Base-by-base conservation (phyloP, 2,888 invertebrate species). In the Holacanthella duospinosa region DNA sequence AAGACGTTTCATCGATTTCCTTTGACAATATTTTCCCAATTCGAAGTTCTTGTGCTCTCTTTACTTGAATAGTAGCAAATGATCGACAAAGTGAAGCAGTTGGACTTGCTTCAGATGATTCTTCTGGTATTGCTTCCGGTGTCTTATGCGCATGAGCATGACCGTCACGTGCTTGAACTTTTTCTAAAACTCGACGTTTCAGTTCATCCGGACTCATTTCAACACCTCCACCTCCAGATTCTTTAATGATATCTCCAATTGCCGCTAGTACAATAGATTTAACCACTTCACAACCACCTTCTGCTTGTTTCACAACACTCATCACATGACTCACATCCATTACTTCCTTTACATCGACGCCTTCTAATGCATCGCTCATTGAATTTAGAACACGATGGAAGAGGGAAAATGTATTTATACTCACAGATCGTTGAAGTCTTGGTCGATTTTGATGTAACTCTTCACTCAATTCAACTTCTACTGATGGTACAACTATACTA, bases 401-500 rank as follows among this genome's bases (percentile, higher is more conserved):
- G n/a, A 63, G 55, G n/a, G 29, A 43, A 27, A 63, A 63, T 16
- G 63, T 60, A 27, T 63, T 63, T n/a, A 63, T 55, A 2, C 43
- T 43, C 16, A 63, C 44, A 12, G 63, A 60, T 3, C 63, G 43
- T 44, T 55, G 12, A 44, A 53, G 27, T 27, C 56, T 9, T 24
- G 27, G 26, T 6, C 43, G 26, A 36, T 43, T 59, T 21, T 59
- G 43, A 43, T 26, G 29, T 25, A 43, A 19, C n/a, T 59, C 59
- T 25, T 43, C 43, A 43, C 43, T 43, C 43, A 59, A 59, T 24
- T 59, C 59, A 21, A 56, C 29, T 29, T 56, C 56, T 4, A 56
- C 56, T 6, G 56, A 56, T 4, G 56, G 56, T 21, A 56, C 56
- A 6, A 36, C 44, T 25, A 54, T 44, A 12, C 59, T 62, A 71